Conservation (phyloP, 1,140 invertebrate genomes). For the Drosophila nikananu region DNA sequence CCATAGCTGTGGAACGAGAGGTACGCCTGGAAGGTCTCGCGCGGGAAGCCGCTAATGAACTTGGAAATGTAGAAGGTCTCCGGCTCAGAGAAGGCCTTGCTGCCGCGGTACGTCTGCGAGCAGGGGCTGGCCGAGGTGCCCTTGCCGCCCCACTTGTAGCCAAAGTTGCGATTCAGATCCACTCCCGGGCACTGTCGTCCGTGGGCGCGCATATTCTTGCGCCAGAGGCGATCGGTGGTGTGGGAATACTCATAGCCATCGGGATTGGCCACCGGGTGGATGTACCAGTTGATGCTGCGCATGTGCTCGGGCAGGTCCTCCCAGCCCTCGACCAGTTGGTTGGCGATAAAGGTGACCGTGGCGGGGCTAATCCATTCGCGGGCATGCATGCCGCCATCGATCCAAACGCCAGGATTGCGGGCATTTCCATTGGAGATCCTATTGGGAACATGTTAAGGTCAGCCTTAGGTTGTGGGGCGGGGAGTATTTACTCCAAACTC, state of each 20-base stretch:
- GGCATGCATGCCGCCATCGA: conserved; percentile 93
- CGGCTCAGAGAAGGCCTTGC: conserved; percentile 94
- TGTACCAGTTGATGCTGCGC: conserved; percentile 92
- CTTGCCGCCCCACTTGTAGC: conserved; percentile 91
- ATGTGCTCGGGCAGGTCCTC: conserved; percentile 89
- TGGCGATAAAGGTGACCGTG: conserved; percentile 92
- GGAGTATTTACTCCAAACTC: conserved; percentile 13
- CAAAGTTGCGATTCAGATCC: conserved; percentile 94
- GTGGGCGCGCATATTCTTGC: conserved; percentile 90
- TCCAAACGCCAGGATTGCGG: conserved; percentile 88
- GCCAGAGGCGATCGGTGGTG: conserved; percentile 91
- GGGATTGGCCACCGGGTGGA: conserved; percentile 93
- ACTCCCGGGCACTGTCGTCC: conserved; percentile 89
- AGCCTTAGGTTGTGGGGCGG: too few relatives aligned
- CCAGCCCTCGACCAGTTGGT: conserved; percentile 91
- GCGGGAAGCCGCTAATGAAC: conserved; percentile 86
- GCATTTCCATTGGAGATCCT: conserved; percentile 89
- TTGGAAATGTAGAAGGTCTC: conserved; percentile 92
- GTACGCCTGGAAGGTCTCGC: conserved; percentile 89
- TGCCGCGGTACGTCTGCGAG: conserved; percentile 95
- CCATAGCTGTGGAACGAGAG: conserved; percentile 95
- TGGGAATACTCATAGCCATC: conserved; percentile 95
- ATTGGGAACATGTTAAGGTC: background rate
- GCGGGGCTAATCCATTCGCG: conserved; percentile 97
- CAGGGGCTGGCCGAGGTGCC: conserved; percentile 96